These are phyloP conservation scores for Drosophila suboccidentalis DNA, from an alignment of 2,888 invertebrate genomes.

Conservation along the genomic window DNA sequence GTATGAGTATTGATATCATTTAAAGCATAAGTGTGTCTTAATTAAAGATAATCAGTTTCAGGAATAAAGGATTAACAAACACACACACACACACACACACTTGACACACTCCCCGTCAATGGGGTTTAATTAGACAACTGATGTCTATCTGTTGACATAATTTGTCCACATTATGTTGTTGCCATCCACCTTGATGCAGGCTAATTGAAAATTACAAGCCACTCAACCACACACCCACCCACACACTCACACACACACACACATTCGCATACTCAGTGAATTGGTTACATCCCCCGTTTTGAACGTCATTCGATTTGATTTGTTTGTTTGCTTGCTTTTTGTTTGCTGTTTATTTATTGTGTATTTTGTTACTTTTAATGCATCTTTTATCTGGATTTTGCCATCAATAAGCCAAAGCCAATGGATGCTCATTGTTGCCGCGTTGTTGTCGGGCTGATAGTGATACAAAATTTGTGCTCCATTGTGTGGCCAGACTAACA, in stretches of 20 bases:
- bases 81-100: constrained; percentile 6
- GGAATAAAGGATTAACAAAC: constrained; percentile 22
- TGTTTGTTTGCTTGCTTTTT: constrained; percentile 72
- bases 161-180: constrained; percentile 74
- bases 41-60: constrained; percentile 37
- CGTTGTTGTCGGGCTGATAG: constrained; percentile 54
- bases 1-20: constrained; percentile 1
- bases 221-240: constrained; percentile 33
- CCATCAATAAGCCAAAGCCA: constrained; percentile 69
- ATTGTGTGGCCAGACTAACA: constrained; percentile 46
- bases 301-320: constrained; percentile 73
- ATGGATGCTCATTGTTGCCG: constrained; percentile 44
- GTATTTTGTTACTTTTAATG: constrained; percentile 80
- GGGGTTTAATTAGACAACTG: constrained; percentile 64
- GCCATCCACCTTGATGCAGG: constrained; percentile 56
- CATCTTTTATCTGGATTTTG: constrained; percentile 79
- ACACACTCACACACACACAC: constrained; percentile 1
- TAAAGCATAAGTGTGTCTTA: constrained; percentile 43
- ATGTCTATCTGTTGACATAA: constrained; percentile 77
- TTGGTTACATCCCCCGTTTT: constrained; percentile 26
- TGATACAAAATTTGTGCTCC: constrained; percentile 75
- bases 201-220: constrained; percentile 73
- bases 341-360: constrained; percentile 75
- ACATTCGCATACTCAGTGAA: constrained; percentile 13
- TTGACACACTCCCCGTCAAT: constrained; percentile 39